Conservation (phyloP, 2,797 vertebrate species). For the Acanthopagrus latus region DNA sequence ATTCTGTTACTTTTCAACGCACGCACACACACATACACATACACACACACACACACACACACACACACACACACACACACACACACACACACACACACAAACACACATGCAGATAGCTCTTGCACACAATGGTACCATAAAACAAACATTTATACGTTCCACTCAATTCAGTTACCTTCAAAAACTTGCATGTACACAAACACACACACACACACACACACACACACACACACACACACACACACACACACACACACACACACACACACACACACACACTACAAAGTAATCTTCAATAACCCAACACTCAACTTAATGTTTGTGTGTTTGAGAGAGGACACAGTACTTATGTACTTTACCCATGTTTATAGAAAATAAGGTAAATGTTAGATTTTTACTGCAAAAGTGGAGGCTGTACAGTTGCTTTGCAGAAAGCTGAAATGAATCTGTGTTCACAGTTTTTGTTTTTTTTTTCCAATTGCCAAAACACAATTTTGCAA, state of each 20-base stretch:
- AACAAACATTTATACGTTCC: constrained; percentile 20
- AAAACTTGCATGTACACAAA: constrained; percentile 11
- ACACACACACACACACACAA: constrained; percentile 15
- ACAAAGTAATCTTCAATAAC: background rate
- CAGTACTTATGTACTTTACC: background rate
- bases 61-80: constrained; percentile 23
- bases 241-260: constrained; percentile 9
- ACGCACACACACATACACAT: constrained; percentile 18
- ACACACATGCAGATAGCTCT: background rate
- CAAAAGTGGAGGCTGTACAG: background rate
- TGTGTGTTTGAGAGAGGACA: background rate
- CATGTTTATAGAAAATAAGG: background rate
- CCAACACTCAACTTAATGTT: constrained; percentile 14
- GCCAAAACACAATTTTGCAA: too few relatives aligned
- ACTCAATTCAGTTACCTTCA: constrained; percentile 27
- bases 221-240: too few relatives aligned
- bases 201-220: constrained; percentile 13
- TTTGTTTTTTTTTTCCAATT: too few relatives aligned
- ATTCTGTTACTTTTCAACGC: constrained; percentile 57
- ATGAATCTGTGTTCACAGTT: background rate
- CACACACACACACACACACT: too few relatives aligned
- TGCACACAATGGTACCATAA: constrained; percentile 23
- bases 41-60: constrained; percentile 6
- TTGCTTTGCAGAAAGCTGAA: background rate
- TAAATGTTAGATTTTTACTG: constrained; percentile 4